Evolutionary conservation across 2,113 vertebrate species (phyloP).

Genomic region (Zapus hudsonius): DNA sequence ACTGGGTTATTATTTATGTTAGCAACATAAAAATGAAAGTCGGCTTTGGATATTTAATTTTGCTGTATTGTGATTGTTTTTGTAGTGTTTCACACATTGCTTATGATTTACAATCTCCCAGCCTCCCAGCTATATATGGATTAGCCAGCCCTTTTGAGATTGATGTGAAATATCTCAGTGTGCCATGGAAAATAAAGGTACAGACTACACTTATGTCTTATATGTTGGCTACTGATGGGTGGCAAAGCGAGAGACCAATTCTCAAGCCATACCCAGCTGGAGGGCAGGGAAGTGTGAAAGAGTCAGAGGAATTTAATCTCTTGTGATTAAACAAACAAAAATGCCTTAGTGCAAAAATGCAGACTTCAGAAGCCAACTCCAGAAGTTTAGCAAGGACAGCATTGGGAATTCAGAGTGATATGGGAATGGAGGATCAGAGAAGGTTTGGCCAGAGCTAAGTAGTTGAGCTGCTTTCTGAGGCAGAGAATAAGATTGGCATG

Average conservation of each 20-base stretch:
- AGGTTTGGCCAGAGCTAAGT: neutral
- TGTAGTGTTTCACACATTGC: neutral
- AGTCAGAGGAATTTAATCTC: neutral
- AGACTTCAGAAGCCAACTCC: neutral
- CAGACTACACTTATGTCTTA: neutral
- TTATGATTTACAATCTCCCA: neutral
- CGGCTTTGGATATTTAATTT: neutral
- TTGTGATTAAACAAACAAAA: neutral
- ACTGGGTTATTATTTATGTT: neutral
- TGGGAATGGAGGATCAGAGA: neutral
- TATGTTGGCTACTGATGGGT: neutral
- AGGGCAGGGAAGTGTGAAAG: neutral
- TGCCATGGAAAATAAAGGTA: neutral
- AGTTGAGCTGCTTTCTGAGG: neutral
- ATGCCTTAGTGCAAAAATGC: neutral
- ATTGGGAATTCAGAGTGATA: neutral
- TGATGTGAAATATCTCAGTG: neutral
- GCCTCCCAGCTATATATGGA: neutral
- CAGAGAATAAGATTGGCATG: neutral
- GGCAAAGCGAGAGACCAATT: neutral
- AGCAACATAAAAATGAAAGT: slow-evolving; percentile 2
- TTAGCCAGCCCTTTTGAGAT: neutral
- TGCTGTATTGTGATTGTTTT: neutral
- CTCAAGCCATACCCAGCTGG: neutral
- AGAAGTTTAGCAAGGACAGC: neutral